These are phyloP conservation scores for Limanda limanda DNA, from an alignment of 2,113 vertebrate species.

Conservation along the genomic window DNA sequence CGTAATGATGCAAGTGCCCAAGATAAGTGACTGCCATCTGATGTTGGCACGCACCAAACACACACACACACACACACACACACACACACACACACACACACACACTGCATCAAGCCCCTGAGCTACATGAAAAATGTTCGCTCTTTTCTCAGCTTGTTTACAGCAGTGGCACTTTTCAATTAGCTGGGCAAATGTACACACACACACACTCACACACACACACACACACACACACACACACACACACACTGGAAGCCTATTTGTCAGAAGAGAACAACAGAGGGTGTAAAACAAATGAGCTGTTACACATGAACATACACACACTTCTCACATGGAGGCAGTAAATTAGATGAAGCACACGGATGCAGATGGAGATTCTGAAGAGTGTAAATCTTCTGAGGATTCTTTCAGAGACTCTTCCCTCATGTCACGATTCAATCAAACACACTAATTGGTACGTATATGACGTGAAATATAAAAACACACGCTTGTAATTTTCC, in stretches of 20 bases:
- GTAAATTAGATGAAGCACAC: background rate
- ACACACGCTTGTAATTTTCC: too few relatives aligned
- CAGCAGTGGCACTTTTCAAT: slow-evolving; percentile 70
- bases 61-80: slow-evolving; percentile 19
- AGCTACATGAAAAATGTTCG: slow-evolving; percentile 43
- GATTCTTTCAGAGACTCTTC: too few relatives aligned
- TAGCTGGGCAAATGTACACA: slow-evolving; percentile 53
- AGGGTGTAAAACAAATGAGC: slow-evolving; percentile 45
- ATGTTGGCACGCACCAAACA: slow-evolving; percentile 35
- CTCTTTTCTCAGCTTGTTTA: slow-evolving; percentile 67
- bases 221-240: slow-evolving; percentile 20
- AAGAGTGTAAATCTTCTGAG: too few relatives aligned
- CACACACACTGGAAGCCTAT: slow-evolving; percentile 21
- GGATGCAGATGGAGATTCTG: too few relatives aligned
- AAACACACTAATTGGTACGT: too few relatives aligned
- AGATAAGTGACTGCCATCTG: slow-evolving; percentile 59
- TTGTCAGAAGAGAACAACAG: slow-evolving; percentile 45
- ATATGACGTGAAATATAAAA: too few relatives aligned
- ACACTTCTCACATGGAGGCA: background rate
- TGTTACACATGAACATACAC: background rate
- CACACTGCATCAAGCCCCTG: slow-evolving; percentile 4
- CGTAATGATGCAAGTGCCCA: slow-evolving; percentile 48
- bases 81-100: background rate
- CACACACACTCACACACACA: slow-evolving; percentile 13
- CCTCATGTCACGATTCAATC: too few relatives aligned